These are phyloP conservation scores for Oryctes rhinoceros DNA, from an alignment of 1,140 invertebrate species.

Conservation along the genomic window DNA sequence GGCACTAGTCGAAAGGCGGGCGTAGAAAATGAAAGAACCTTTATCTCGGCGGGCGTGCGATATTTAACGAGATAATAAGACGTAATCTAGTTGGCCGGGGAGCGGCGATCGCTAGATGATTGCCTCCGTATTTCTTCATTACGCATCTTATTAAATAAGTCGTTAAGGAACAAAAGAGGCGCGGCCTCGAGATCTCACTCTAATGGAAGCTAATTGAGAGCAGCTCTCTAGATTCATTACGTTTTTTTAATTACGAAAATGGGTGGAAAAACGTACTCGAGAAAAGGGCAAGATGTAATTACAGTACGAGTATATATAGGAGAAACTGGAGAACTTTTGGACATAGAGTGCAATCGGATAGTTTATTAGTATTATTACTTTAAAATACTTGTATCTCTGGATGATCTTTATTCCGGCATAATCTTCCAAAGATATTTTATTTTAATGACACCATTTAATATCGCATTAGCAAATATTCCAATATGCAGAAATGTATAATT, in stretches of 20 bases:
- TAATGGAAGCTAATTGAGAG: conserved; percentile 40
- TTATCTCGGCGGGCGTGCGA: conserved; percentile 30
- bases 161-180: conserved; percentile 40
- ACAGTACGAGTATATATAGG: too few relatives aligned
- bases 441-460: too few relatives aligned
- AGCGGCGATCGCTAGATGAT: conserved; percentile 37
- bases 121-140: conserved; percentile 41
- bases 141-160: conserved; percentile 39
- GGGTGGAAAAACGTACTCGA: not conserved
- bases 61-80: conserved; percentile 40
- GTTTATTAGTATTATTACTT: too few relatives aligned
- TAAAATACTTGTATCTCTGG: too few relatives aligned
- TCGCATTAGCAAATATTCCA: too few relatives aligned
- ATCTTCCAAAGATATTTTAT: too few relatives aligned
- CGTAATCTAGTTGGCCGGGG: conserved; percentile 40
- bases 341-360: too few relatives aligned
- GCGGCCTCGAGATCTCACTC: conserved; percentile 29
- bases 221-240: conserved; percentile 40
- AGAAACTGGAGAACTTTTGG: too few relatives aligned
- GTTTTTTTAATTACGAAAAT: conserved; percentile 33
- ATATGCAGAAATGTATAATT: too few relatives aligned
- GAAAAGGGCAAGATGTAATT: not conserved
- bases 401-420: too few relatives aligned
- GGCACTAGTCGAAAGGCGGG: conserved; percentile 30
- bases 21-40: conserved; percentile 35